Evolutionary conservation across 2,113 vertebrate genomes (phyloP), one percentile per base, ranked within the genome.

Genomic region (Engraulis encrasicolus): DNA sequence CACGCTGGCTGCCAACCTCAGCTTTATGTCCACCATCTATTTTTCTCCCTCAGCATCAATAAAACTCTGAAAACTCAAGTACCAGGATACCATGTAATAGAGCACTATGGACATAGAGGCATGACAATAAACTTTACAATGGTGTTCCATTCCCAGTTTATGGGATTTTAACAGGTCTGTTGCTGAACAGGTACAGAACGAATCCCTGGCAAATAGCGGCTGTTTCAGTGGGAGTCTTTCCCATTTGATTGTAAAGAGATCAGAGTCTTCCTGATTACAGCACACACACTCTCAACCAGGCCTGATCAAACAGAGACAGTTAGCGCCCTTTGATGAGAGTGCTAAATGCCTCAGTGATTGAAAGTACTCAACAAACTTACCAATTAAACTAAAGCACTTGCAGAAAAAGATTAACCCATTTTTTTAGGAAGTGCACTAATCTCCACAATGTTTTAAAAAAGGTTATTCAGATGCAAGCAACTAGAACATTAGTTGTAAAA

Each of bases 91-190:
- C 54, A 58, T 58, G 27, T 34, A 74, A 74, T 74, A 74, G 34
- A 74, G 12, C 27, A 81, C n/a, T 66, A 34, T 34, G 23, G 81
- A 19, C 50, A 77, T 17, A 50, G 74, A 50, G 36, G 23, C 81
- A 20, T 11, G 38, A 37, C 58, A 81, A 84, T 84, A 52, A 81
- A 84, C 0, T 17, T 74, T 14, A 81, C 38, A 78, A 49, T 50
- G 31, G 49, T 45, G 36, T 50, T 31, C 61, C 77, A 61, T 66
- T 31, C 14, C 3, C 3, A 45, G 40, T 45, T 45, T 34, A 34
- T 74, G 66, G 31, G 27, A 34, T 5, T 36, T 31, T 74, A 17
- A 74, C 66, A n/a, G 31, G 66, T 17, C 31, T 74, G n/a, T 27
- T 23, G 4, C 19, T 15, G 50, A n/a, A n/a, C 50, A 52, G 19